phyloP scores from a whole-genome alignment of 2,797 vertebrate genomes.

The Pteronotus mesoamericanus region DNA sequence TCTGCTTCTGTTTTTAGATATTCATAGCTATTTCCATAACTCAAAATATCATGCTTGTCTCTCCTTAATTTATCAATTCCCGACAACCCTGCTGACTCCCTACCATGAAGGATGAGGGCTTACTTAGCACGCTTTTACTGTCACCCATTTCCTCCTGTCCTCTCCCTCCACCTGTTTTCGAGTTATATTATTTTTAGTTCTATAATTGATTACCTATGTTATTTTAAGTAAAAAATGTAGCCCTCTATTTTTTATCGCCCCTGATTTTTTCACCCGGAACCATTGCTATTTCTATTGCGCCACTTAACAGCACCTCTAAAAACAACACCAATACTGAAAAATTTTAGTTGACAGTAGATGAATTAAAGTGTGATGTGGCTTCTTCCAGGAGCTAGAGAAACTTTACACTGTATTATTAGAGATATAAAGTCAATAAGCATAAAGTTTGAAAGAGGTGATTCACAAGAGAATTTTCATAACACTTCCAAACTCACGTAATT shows the following conservation, averaged over 20 bases:
- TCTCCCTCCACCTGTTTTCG: background rate
- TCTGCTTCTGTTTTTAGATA: background rate
- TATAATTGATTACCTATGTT: background rate
- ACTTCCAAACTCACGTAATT: background rate
- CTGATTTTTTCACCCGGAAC: background rate
- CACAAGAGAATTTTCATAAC: background rate
- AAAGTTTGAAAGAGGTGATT: background rate
- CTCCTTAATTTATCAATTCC: background rate
- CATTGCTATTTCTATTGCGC: background rate
- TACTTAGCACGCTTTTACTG: background rate
- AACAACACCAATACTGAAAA: background rate
- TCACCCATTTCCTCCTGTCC: background rate
- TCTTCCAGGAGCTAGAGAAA: constrained; percentile 15
- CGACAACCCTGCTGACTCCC: background rate
- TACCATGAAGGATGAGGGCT: background rate
- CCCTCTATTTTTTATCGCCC: background rate
- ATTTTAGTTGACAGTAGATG: constrained; percentile 1
- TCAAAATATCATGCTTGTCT: background rate
- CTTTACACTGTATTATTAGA: background rate
- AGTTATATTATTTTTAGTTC: background rate
- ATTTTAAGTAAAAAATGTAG: background rate
- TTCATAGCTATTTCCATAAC: background rate
- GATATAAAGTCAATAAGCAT: background rate
- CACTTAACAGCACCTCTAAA: background rate
- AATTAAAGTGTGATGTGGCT: background rate